Conservation (phyloP, 1,140 invertebrate species). For the Phthorimaea operculella region DNA sequence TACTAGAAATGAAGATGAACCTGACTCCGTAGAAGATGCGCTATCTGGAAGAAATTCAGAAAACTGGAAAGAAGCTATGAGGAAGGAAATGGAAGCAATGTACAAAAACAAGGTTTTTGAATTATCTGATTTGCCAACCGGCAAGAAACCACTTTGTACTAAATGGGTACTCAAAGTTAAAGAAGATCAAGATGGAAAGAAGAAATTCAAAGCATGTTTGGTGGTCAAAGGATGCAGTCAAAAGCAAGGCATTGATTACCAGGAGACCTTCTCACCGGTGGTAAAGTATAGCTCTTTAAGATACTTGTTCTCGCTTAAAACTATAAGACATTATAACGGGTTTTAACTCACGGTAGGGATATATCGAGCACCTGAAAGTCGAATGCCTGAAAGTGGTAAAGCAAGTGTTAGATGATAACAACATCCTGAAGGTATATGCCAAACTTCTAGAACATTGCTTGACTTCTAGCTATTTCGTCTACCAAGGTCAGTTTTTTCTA, state of each 20-base stretch:
- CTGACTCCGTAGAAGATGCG: background rate
- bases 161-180: slow-evolving; percentile 3
- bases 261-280: background rate
- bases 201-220: background rate
- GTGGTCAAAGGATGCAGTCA: background rate
- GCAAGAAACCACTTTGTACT: background rate
- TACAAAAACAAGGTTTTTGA: background rate
- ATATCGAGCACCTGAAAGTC: no score
- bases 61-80: background rate
- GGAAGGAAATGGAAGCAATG: background rate
- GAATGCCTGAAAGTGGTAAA: no score
- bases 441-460: no score
- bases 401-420: no score
- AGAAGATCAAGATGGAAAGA: background rate
- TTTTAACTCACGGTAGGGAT: no score
- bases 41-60: background rate
- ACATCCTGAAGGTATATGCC: no score
- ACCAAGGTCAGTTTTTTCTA: no score
- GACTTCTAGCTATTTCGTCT: no score
- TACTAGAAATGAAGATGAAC: background rate
- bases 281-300: background rate
- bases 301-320: slow-evolving; percentile 1
- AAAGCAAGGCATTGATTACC: slow-evolving; percentile 1
- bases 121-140: background rate
- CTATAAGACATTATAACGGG: no score